Evolutionary conservation across 2,797 vertebrate species (phyloP), one percentile per base, ranked within the genome.

Genomic region (Pampus argenteus): DNA sequence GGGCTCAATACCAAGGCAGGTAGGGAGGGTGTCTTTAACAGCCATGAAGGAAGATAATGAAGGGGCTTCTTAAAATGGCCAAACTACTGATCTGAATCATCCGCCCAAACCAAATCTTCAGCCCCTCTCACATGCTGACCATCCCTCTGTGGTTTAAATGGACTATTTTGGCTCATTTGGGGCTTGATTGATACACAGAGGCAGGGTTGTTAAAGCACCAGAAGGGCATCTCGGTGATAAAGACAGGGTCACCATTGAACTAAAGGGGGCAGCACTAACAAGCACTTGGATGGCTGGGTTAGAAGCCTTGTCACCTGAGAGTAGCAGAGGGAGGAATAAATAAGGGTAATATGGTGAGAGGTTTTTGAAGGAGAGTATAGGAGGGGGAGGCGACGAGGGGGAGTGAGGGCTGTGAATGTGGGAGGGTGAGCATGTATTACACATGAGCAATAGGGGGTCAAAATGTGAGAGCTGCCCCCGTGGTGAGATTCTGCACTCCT

Each of bases 231-330:
- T 48, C 3, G 13, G 78, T 76, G 82, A 88, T 87, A 78, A 80
- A 90, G 79, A 83, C 76, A 71, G 75, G 79, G 69, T 85, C 71
- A 61, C 8, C 13, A 2, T 63, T 50, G 64, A 77, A 86, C 86
- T 83, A 85, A 86, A 88, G 88, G 79, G 88, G 85, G 87, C 86
- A 88, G 89, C 82, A 79, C 84, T 82, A 86, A 87, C 87, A 87
- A 90, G 87, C 86, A 63, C 71, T 81, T 79, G 79, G 76, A 68
- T 38, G 69, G 66, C 75, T 74, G 66, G 31, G 61, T 69, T 64
- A 38, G 66, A 71, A 78, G 71, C 38, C 40, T 13, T 4, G 68
- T 79, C 86, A 84, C 76, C 73, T 79, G 82, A 76, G 79, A 83
- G 71, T 17, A 77, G 61, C 78, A 70, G 65, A 56, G 60, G 69